Evolutionary conservation across 2,888 invertebrate species (phyloP).

Genomic region (Shargacucullia verbasci): DNA sequence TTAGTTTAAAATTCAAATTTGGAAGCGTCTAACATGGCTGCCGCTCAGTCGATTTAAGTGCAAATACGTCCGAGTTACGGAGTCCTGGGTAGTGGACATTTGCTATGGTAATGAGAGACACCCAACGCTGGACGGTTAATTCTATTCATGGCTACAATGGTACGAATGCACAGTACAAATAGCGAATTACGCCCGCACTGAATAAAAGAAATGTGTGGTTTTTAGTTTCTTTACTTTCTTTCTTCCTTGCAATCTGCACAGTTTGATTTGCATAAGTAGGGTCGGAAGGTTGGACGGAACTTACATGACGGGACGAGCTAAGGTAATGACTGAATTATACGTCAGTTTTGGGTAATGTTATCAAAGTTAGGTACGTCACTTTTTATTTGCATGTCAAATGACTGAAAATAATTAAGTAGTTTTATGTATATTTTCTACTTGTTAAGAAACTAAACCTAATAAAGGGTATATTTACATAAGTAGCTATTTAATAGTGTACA

Average conservation of each 20-base stretch:
- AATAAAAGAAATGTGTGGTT: constrained; percentile 60
- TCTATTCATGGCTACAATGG: constrained; percentile 73
- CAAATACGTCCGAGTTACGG: constrained; percentile 73
- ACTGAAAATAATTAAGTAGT: too few relatives aligned
- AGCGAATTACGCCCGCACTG: constrained; percentile 66
- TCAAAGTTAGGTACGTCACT: background rate
- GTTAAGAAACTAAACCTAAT: too few relatives aligned
- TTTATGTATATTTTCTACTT: too few relatives aligned
- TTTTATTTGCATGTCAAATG: too few relatives aligned
- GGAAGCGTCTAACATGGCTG: constrained; percentile 77
- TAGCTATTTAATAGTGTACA: too few relatives aligned
- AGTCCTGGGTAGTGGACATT: constrained; percentile 67
- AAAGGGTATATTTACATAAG: too few relatives aligned
- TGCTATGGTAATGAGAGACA: constrained; percentile 70
- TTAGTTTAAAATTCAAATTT: constrained; percentile 88
- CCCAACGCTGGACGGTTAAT: constrained; percentile 68
- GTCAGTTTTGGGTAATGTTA: background rate
- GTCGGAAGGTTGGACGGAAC: constrained; percentile 17
- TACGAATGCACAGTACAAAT: constrained; percentile 73
- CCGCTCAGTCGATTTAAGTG: constrained; percentile 69
- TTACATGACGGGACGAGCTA: constrained; percentile 5
- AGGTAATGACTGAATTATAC: constrained; percentile 31
- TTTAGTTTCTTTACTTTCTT: constrained; percentile 39
- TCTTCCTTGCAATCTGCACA: constrained; percentile 39
- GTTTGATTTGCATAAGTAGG: constrained; percentile 55